Evolutionary conservation across 2,888 invertebrate genomes (phyloP).

Genomic region (Ephialtes manifestator): DNA sequence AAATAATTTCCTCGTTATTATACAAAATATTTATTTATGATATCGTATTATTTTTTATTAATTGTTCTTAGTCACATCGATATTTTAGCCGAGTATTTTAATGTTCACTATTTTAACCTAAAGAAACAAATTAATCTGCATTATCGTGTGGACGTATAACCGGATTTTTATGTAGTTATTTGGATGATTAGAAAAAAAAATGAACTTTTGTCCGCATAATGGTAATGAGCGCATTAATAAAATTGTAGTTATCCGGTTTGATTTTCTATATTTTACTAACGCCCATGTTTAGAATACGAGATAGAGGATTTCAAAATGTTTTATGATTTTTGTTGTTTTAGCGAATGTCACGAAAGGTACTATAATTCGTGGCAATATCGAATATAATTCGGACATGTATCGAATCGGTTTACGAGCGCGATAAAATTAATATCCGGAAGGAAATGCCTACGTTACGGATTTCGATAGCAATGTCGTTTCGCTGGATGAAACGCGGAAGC

Average conservation of each 20-base stretch:
- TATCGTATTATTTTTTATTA: background rate
- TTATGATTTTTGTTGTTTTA: background rate
- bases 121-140: background rate
- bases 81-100: too few relatives aligned
- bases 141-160: background rate
- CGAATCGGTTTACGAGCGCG: conserved; percentile 49
- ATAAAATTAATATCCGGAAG: conserved; percentile 65
- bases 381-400: conserved; percentile 53
- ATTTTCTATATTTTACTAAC: background rate
- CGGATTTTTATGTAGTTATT: background rate
- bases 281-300: background rate
- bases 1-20: background rate
- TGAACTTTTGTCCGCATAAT: background rate
- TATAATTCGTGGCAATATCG: conserved; percentile 5
- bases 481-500: conserved; percentile 42
- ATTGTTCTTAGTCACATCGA: too few relatives aligned
- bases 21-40: background rate
- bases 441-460: conserved; percentile 42
- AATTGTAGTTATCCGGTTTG: background rate
- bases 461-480: conserved; percentile 53
- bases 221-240: background rate
- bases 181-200: background rate
- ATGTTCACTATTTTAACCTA: too few relatives aligned
- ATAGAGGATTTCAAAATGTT: background rate
- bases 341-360: background rate